phyloP scores from a whole-genome alignment of 2,888 invertebrate genomes.

The Mesodorylaimus sp. region DNA sequence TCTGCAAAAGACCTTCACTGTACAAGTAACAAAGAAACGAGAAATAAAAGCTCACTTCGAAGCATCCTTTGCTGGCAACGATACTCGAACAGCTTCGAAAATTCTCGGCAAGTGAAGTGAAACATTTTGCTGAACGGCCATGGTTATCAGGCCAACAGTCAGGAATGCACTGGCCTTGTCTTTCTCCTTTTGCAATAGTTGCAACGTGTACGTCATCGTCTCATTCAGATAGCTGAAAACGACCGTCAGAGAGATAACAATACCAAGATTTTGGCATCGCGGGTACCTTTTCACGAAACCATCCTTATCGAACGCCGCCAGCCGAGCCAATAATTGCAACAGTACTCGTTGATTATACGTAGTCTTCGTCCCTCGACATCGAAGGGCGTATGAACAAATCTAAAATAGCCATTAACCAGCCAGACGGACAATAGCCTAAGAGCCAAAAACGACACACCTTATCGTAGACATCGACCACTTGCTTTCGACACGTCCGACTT shows the following conservation, averaged over 20 bases:
- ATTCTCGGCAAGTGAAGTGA: conserved; percentile 59
- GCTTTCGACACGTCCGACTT: conserved; percentile 62
- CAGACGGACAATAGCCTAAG: neutral
- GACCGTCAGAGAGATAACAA: no score
- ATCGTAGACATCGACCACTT: conserved; percentile 63
- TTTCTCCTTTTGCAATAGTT: conserved; percentile 12
- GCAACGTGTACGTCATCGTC: conserved; percentile 1
- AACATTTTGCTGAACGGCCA: conserved; percentile 52
- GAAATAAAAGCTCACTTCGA: conserved; percentile 28
- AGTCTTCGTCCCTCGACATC: conserved; percentile 52
- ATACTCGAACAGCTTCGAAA: conserved; percentile 58
- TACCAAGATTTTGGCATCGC: no score
- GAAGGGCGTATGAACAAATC: conserved; percentile 33
- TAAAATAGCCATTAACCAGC: neutral
- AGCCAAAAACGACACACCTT: conserved; percentile 42
- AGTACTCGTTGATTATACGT: conserved; percentile 67
- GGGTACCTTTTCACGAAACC: conserved; percentile 49
- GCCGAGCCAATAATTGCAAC: conserved; percentile 63
- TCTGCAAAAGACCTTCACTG: conserved; percentile 37
- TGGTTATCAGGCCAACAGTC: conserved; percentile 2
- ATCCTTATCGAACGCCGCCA: conserved; percentile 76
- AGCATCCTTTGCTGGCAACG: conserved; percentile 46
- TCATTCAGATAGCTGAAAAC: conserved; percentile 43
- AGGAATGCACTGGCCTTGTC: conserved; percentile 1
- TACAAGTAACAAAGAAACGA: no score